Percentiles rank a stretch among this genome's conserved stretches.
Evolutionary conservation across 1,140 invertebrate species (phyloP).

Genomic region (Acromyrmex charruanus): DNA sequence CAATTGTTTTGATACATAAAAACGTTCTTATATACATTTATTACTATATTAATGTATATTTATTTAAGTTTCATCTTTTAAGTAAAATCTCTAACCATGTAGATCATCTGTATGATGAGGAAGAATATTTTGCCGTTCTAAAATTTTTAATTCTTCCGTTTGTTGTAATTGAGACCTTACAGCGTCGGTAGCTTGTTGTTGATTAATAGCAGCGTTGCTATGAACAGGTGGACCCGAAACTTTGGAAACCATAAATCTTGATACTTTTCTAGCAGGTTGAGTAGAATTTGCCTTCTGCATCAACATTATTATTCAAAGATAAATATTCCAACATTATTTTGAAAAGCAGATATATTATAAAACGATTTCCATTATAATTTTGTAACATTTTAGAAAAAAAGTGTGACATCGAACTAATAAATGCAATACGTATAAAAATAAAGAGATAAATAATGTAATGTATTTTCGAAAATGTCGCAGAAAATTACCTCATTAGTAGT

Average conservation of each 20-base stretch:
- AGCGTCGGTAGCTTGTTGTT: slow-evolving; percentile 69
- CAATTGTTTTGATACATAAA: background rate
- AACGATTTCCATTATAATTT: slow-evolving; percentile 10
- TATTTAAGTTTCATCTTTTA: background rate
- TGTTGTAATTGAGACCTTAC: slow-evolving; percentile 70
- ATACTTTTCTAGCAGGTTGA: slow-evolving; percentile 85
- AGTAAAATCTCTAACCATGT: slow-evolving; percentile 70
- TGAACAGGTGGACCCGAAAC: slow-evolving; percentile 83
- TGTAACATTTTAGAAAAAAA: background rate
- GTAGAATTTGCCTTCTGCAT: slow-evolving; percentile 66
- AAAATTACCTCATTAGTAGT: slow-evolving; percentile 76
- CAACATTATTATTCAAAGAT: slow-evolving; percentile 46
- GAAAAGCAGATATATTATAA: background rate
- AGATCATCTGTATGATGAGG: slow-evolving; percentile 76
- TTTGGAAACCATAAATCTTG: slow-evolving; percentile 87
- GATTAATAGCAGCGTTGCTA: slow-evolving; percentile 65
- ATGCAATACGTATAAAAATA: background rate
- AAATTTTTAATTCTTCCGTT: slow-evolving; percentile 73
- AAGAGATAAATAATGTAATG: slow-evolving; percentile 10
- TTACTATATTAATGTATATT: background rate
- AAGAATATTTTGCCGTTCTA: slow-evolving; percentile 65
- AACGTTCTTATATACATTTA: background rate
- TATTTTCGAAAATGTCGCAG: slow-evolving; percentile 24
- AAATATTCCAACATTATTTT: slow-evolving; percentile 48
- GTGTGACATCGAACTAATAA: background rate